Conservation (phyloP, 1,140 invertebrate genomes). For the Drosophila leontia region DNA sequence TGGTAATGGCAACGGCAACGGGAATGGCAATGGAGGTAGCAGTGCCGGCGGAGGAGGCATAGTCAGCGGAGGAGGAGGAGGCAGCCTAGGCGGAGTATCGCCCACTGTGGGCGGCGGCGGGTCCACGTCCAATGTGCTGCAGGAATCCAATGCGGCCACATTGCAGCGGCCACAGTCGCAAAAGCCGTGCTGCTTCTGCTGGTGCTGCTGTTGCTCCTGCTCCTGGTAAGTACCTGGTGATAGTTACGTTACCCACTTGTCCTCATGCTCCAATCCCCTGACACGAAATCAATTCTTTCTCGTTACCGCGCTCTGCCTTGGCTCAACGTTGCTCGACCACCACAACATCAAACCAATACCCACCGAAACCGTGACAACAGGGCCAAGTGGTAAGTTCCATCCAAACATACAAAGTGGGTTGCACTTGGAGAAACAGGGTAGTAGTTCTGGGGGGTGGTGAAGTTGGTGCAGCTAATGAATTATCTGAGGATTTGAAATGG, state of each 20-base stretch:
- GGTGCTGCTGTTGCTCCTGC: slow-evolving; percentile 91
- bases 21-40: slow-evolving; percentile 28
- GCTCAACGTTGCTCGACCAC: slow-evolving; percentile 23
- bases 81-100: slow-evolving; percentile 28
- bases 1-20: slow-evolving; percentile 52
- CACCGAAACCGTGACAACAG: slow-evolving; percentile 63
- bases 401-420: slow-evolving; percentile 11
- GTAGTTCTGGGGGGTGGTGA: neutral
- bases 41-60: slow-evolving; percentile 27
- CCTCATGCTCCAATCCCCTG: slow-evolving; percentile 17
- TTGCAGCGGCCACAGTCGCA: slow-evolving; percentile 75
- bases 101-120: slow-evolving; percentile 49
- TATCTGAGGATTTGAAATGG: neutral
- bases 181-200: slow-evolving; percentile 88
- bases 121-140: slow-evolving; percentile 71
- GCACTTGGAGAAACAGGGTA: slow-evolving; percentile 1
- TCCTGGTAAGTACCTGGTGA: slow-evolving; percentile 87
- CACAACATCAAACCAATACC: slow-evolving; percentile 41
- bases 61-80: slow-evolving; percentile 28
- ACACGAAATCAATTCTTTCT: slow-evolving; percentile 56
- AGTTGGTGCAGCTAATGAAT: neutral
- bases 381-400: slow-evolving; percentile 79
- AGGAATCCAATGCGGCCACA: slow-evolving; percentile 73
- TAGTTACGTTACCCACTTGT: slow-evolving; percentile 17
- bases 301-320: slow-evolving; percentile 32